phyloP scores from a whole-genome alignment of 2,113 vertebrate species.

The Hippocampus zosterae region DNA sequence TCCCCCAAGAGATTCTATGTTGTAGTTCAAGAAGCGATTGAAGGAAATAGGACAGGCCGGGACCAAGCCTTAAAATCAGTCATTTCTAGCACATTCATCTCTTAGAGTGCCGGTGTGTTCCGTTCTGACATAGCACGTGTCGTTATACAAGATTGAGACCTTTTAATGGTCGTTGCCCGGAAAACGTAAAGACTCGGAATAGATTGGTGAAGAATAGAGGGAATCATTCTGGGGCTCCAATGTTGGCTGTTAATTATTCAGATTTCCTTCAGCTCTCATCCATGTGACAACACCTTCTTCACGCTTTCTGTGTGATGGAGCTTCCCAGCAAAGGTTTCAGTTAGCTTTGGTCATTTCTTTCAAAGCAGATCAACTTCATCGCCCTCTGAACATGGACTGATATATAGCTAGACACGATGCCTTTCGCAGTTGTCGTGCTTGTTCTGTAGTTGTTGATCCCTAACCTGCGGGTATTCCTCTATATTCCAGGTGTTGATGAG shows the following conservation, averaged over 20 bases:
- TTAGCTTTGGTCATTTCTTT: constrained; percentile 29
- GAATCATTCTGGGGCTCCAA: constrained; percentile 62
- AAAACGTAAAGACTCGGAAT: constrained; percentile 61
- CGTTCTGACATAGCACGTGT: constrained; percentile 27
- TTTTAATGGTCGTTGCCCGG: constrained; percentile 61
- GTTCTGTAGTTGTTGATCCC: not conserved
- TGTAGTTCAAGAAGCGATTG: constrained; percentile 52
- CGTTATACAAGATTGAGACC: constrained; percentile 33
- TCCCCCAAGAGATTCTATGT: constrained; percentile 67
- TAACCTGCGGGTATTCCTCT: constrained; percentile 38
- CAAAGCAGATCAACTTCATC: constrained; percentile 45
- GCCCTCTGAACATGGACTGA: constrained; percentile 23
- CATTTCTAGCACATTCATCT: constrained; percentile 40
- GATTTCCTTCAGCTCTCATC: constrained; percentile 67
- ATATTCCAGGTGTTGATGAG: constrained; percentile 83
- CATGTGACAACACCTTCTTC: constrained; percentile 61
- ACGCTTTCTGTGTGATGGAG: constrained; percentile 41
- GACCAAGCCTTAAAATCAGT: constrained; percentile 62
- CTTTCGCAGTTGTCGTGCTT: constrained; percentile 16
- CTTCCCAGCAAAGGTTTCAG: constrained; percentile 35
- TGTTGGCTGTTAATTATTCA: constrained; percentile 72
- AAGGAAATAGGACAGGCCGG: constrained; percentile 52
- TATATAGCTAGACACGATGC: not conserved
- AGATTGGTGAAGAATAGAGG: constrained; percentile 59
- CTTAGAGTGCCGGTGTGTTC: constrained; percentile 29